These are phyloP conservation scores for Chalcis sispes DNA, from an alignment of 2,888 invertebrate species.

Conservation along the genomic window DNA sequence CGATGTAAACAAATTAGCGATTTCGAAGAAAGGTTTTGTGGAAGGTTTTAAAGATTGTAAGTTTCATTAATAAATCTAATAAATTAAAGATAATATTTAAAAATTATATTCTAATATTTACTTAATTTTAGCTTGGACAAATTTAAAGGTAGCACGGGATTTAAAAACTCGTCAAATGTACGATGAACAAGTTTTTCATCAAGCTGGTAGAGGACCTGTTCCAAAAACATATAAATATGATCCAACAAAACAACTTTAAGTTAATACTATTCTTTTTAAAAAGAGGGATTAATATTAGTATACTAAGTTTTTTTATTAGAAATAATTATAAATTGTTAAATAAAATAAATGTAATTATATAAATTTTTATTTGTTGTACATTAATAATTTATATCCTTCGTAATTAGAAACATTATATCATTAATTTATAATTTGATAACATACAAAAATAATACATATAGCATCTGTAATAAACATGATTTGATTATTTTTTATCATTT, in stretches of 20 bases:
- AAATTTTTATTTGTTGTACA: too few relatives aligned
- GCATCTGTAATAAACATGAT: too few relatives aligned
- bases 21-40: slow-evolving; percentile 82
- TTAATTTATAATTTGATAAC: too few relatives aligned
- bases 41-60: slow-evolving; percentile 88
- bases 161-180: slow-evolving; percentile 85
- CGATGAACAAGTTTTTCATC: slow-evolving; percentile 88
- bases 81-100: slow-evolving; percentile 12
- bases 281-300: slow-evolving; percentile 71
- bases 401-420: too few relatives aligned
- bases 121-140: slow-evolving; percentile 83
- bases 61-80: too few relatives aligned
- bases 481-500: too few relatives aligned
- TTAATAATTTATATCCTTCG: too few relatives aligned
- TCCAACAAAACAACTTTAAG: slow-evolving; percentile 78
- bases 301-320: slow-evolving; percentile 46
- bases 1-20: slow-evolving; percentile 74
- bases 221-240: slow-evolving; percentile 92
- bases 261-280: slow-evolving; percentile 78
- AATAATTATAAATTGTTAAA: slow-evolving; percentile 42
- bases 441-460: too few relatives aligned
- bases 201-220: slow-evolving; percentile 91
- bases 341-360: slow-evolving; percentile 52
- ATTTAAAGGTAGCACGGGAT: slow-evolving; percentile 87
- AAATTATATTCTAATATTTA: slow-evolving; percentile 17